Percentiles rank a stretch among this genome's conserved stretches.
Evolutionary conservation across 2,113 vertebrate genomes (phyloP).

Genomic region (Xyrauchen texanus): DNA sequence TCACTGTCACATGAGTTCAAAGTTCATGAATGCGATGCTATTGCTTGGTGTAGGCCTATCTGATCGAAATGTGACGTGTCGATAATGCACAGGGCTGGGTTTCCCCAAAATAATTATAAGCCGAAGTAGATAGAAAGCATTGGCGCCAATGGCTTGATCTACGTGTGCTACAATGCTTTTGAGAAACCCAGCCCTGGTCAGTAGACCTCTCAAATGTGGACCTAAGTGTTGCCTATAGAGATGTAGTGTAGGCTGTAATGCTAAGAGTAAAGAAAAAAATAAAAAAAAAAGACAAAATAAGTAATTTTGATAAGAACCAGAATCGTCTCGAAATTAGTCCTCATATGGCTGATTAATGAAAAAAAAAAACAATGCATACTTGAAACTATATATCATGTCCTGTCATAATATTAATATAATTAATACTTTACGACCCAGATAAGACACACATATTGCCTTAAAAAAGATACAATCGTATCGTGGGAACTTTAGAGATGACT

Average conservation of each 20-base stretch:
- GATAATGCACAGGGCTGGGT: not conserved
- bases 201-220: slow-evolving; percentile 58
- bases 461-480: slow-evolving; percentile 82
- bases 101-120: too few relatives aligned
- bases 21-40: slow-evolving; percentile 65
- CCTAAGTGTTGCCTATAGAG: slow-evolving; percentile 64
- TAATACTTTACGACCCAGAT: slow-evolving; percentile 77
- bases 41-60: slow-evolving; percentile 45
- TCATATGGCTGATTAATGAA: slow-evolving; percentile 64
- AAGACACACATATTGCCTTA: slow-evolving; percentile 82
- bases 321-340: slow-evolving; percentile 65
- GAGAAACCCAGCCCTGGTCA: slow-evolving; percentile 47
- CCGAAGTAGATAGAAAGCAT: too few relatives aligned
- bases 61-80: slow-evolving; percentile 53
- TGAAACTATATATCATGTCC: slow-evolving; percentile 70
- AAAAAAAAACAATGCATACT: slow-evolving; percentile 70
- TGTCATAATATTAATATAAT: slow-evolving; percentile 77
- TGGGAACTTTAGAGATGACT: slow-evolving; percentile 91
- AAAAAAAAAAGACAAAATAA: slow-evolving; percentile 49
- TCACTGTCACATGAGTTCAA: slow-evolving; percentile 70
- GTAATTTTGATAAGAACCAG: slow-evolving; percentile 67
- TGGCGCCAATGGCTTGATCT: too few relatives aligned
- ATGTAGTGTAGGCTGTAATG: slow-evolving; percentile 70
- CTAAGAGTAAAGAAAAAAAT: slow-evolving; percentile 63
- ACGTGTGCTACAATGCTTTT: too few relatives aligned